These are phyloP conservation scores for Sebastes minor DNA, from an alignment of 2,797 vertebrate species.

Conservation along the genomic window DNA sequence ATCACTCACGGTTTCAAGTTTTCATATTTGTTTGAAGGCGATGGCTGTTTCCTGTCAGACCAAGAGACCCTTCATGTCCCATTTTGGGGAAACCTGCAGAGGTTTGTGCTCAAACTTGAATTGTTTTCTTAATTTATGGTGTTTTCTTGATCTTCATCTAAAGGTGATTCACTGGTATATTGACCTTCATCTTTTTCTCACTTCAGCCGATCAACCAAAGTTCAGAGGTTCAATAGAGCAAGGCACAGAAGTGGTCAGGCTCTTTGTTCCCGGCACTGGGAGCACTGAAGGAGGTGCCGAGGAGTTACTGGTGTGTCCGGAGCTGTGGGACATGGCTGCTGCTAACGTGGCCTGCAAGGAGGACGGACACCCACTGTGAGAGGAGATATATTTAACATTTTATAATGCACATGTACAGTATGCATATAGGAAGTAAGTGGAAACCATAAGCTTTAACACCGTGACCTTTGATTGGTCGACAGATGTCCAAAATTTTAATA, in stretches of 20 bases:
- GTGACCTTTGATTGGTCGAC: too few species aligned
- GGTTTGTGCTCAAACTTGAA: slow-evolving; percentile 16
- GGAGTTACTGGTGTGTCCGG: slow-evolving; percentile 67
- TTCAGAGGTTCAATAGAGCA: background rate
- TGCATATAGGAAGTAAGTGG: too few species aligned
- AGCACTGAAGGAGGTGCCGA: background rate
- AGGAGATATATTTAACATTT: background rate
- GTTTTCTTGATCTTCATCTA: too few species aligned
- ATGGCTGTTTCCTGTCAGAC: slow-evolving; percentile 75
- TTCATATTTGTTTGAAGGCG: background rate
- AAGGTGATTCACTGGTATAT: background rate
- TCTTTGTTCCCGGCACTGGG: background rate
- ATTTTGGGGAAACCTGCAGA: slow-evolving; percentile 36
- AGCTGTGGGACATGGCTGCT: slow-evolving; percentile 77
- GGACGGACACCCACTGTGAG: slow-evolving; percentile 2
- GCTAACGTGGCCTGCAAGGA: slow-evolving; percentile 82
- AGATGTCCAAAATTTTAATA: too few species aligned
- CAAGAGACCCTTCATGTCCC: slow-evolving; percentile 67
- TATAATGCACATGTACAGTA: background rate
- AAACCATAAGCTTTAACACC: too few species aligned
- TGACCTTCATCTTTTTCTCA: background rate
- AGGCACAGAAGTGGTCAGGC: background rate
- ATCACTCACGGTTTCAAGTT: too few species aligned
- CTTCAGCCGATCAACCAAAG: background rate
- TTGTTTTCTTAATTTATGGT: too few species aligned